Percentiles rank a stretch among this genome's conserved stretches.
Conservation (phyloP, 2,797 vertebrate species). For the Melanotaenia parkinsoni region DNA sequence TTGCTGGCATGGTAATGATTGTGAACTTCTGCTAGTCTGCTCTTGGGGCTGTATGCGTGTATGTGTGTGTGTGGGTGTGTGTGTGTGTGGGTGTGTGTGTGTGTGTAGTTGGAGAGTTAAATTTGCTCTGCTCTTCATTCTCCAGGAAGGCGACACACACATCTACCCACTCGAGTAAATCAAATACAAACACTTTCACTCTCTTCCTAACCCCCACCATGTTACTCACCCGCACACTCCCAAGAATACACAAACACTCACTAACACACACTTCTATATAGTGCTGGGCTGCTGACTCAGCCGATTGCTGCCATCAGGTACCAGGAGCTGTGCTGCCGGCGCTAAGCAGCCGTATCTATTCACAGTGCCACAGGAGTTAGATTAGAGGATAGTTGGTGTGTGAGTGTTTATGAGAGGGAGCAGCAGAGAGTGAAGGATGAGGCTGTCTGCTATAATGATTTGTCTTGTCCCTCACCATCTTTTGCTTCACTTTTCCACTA, state of each 20-base stretch:
- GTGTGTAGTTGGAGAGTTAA: background rate
- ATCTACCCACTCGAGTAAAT: constrained; percentile 51
- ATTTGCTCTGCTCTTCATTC: constrained; percentile 62
- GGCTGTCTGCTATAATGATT: constrained; percentile 71
- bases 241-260: constrained; percentile 13
- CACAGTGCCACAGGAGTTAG: constrained; percentile 70
- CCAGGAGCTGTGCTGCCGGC: constrained; percentile 68
- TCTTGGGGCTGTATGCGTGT: constrained; percentile 12
- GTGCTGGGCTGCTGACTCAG: constrained; percentile 70
- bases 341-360: constrained; percentile 78
- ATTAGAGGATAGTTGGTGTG: constrained; percentile 55
- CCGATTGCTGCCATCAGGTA: constrained; percentile 73
- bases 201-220: constrained; percentile 27
- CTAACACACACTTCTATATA: constrained; percentile 20
- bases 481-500: constrained; percentile 47
- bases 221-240: constrained; percentile 15
- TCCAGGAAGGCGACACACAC: constrained; percentile 39
- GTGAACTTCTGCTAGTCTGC: constrained; percentile 46
- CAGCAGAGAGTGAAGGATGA: constrained; percentile 67
- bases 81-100: background rate
- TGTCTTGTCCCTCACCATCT: constrained; percentile 64
- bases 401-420: constrained; percentile 15
- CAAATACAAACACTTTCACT: constrained; percentile 41
- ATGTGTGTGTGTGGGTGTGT: constrained; percentile 9
- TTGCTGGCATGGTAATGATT: constrained; percentile 53